Evolutionary conservation across 2,797 vertebrate species (phyloP).

Genomic region (Poeciliopsis infans): DNA sequence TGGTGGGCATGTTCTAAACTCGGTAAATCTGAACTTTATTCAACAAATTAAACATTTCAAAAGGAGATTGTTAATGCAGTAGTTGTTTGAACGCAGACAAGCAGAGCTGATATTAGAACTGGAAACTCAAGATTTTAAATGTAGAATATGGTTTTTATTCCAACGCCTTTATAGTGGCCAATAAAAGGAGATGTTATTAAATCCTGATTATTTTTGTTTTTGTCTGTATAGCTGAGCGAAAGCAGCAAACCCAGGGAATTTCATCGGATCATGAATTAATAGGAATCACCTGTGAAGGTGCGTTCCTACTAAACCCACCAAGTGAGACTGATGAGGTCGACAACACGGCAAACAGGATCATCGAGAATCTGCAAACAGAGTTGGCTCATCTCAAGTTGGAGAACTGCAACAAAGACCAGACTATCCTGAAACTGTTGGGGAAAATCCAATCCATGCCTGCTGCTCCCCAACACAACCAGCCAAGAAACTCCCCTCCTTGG

Average conservation of each 20-base stretch:
- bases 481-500: background rate
- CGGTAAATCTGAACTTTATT: background rate
- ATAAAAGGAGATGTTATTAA: background rate
- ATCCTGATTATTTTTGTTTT: background rate
- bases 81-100: background rate
- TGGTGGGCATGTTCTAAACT: background rate
- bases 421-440: background rate
- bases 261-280: background rate
- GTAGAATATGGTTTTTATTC: background rate
- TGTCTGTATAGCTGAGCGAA: background rate
- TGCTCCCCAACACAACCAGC: background rate
- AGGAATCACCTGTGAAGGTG: background rate
- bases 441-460: background rate
- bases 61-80: background rate
- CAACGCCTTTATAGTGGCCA: background rate
- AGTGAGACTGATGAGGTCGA: background rate
- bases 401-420: background rate
- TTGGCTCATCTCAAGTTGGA: background rate
- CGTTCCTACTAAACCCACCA: background rate
- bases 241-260: background rate
- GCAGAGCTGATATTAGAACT: background rate
- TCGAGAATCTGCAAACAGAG: background rate
- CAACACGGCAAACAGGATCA: background rate
- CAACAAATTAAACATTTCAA: background rate
- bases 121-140: background rate